A percentile compares a stretch with the other conserved stretches of the same genome.
These are phyloP conservation scores for Forbesichthys papilliferus DNA, from an alignment of 2,113 vertebrate genomes.

Conservation along the genomic window DNA sequence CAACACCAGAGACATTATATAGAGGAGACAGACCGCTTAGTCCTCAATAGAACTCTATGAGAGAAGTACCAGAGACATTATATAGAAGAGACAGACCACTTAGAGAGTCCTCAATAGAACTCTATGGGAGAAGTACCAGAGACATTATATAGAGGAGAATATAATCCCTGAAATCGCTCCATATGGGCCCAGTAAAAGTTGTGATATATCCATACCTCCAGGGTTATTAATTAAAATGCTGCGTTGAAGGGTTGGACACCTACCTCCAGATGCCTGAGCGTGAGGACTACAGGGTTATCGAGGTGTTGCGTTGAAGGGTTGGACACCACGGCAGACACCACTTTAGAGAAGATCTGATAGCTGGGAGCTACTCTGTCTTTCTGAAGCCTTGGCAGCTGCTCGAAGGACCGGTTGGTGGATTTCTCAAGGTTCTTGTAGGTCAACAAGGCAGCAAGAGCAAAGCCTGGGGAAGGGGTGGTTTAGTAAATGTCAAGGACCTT, in stretches of 20 bases:
- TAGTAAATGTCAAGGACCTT: too few species aligned
- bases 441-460: conserved; percentile 71
- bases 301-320: conserved; percentile 68
- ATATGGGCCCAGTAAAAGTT: too few species aligned
- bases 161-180: too few species aligned
- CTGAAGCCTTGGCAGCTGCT: conserved; percentile 24
- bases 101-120: too few species aligned
- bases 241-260: neutral
- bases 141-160: too few species aligned
- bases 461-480: conserved; percentile 57
- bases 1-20: neutral
- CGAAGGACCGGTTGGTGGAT: conserved; percentile 56
- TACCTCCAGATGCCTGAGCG: conserved; percentile 71
- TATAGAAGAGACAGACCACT: too few species aligned
- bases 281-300: conserved; percentile 59
- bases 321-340: conserved; percentile 75
- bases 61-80: too few species aligned
- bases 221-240: neutral
- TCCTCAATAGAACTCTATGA: neutral
- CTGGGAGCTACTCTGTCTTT: conserved; percentile 10
- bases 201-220: too few species aligned
- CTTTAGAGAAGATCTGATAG: conserved; percentile 60
- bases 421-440: conserved; percentile 66
- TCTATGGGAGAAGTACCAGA: too few species aligned
- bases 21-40: too few species aligned